These are phyloP conservation scores for Yoshiicerus persimilis DNA, from an alignment of 1,140 invertebrate genomes.

Conservation along the genomic window DNA sequence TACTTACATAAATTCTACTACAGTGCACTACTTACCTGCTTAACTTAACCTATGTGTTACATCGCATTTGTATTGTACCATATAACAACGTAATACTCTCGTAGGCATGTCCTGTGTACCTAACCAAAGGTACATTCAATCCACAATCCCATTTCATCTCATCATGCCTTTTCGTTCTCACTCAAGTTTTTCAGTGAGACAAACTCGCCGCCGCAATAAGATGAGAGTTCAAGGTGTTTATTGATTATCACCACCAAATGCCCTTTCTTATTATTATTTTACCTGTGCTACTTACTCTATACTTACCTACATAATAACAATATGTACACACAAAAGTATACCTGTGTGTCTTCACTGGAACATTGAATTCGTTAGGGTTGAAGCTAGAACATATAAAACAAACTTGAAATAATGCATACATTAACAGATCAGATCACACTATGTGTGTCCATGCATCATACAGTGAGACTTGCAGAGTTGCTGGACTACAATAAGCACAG, in stretches of 20 bases:
- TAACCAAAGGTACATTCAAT: not conserved
- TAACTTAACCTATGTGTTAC: not conserved
- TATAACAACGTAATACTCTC: not conserved
- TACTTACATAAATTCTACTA: not conserved
- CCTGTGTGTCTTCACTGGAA: not conserved
- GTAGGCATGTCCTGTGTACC: not conserved
- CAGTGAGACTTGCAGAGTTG: not conserved
- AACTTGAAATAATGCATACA: not conserved
- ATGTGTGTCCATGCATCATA: not conserved
- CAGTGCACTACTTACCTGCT: not conserved
- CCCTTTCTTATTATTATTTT: slow-evolving; percentile 16
- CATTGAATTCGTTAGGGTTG: not conserved
- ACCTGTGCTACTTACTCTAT: not conserved
- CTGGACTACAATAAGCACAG: not conserved
- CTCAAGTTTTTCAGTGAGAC: not conserved
- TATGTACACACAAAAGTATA: too few relatives aligned
- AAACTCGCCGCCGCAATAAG: slow-evolving; percentile 6
- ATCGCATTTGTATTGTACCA: not conserved
- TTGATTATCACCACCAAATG: slow-evolving; percentile 31
- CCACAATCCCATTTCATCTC: not conserved
- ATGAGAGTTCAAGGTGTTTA: slow-evolving; percentile 35
- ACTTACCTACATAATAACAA: not conserved
- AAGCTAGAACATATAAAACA: not conserved
- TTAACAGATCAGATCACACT: not conserved
- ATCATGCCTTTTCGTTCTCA: not conserved